A percentile compares a stretch with the other conserved stretches of the same genome.
Evolutionary conservation across 2,888 invertebrate species (phyloP).

Genomic region (Ligdia adustata): DNA sequence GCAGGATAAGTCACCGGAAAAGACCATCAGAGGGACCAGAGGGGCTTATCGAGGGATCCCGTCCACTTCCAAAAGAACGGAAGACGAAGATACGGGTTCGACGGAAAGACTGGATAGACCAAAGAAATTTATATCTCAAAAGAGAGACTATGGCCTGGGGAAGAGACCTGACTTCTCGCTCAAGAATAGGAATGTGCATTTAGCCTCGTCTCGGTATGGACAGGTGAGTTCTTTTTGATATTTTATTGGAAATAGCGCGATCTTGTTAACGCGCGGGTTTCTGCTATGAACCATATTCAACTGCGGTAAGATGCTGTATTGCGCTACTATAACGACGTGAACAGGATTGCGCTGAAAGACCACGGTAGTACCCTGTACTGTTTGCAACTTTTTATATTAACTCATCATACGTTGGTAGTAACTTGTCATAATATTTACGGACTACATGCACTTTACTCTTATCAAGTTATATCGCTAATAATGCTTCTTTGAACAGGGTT

Average conservation of each 20-base stretch:
- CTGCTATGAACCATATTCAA: no score
- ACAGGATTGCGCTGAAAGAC: no score
- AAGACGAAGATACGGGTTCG: slow-evolving; percentile 70
- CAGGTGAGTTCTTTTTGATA: slow-evolving; percentile 63
- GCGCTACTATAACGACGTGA: no score
- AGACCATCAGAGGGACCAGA: slow-evolving; percentile 75
- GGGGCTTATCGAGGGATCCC: slow-evolving; percentile 74
- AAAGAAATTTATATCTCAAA: slow-evolving; percentile 78
- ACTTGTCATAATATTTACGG: no score
- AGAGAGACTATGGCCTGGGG: slow-evolving; percentile 72
- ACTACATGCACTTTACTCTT: no score
- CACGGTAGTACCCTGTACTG: no score
- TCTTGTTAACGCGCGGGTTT: no score
- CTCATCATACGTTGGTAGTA: no score
- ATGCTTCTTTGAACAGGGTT: no score
- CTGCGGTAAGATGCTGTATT: no score
- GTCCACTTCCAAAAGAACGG: slow-evolving; percentile 73
- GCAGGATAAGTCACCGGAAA: slow-evolving; percentile 81
- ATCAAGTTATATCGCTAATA: no score
- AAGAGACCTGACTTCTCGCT: slow-evolving; percentile 78
- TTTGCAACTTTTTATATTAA: no score
- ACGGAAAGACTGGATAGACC: slow-evolving; percentile 79
- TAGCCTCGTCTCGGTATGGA: slow-evolving; percentile 78
- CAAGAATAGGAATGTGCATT: slow-evolving; percentile 78
- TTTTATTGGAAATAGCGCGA: neutral